Base-by-base conservation (phyloP, 2,797 vertebrate species). In the Acestrorhynchus altus region DNA sequence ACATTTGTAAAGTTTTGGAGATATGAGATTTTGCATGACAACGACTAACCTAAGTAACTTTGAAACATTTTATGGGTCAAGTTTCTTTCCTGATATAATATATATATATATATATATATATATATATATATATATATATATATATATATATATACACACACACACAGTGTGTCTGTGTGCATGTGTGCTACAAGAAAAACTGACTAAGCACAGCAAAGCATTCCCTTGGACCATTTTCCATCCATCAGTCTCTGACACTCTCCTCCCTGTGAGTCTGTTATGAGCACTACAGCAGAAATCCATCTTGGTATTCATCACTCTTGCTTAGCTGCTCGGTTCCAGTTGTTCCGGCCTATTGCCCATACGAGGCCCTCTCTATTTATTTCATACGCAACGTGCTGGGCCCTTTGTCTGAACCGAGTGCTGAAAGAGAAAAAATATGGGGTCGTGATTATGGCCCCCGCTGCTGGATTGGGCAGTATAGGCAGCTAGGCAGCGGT, bases 351-450 rank as follows among this genome's bases (percentile, higher is more conserved):
- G 77, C 64, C 72, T 54, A 63, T 83, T 74, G 69, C 57, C 40
- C 59, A 54, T 79, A 59, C 78, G 44, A 78, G 77, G 65, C 28
- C 57, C 47, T 35, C 39, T 73, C 64, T 74, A 70, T 81, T 83
- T 83, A 79, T 83, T 83, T 79, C 73, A 77, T 77, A 69, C 51
- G 8, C 31, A 42, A 46, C 83, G 79, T 74, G 81, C 83, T 85
- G 83, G 69, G 81, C 49, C 59, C 57, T 69, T 31, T 79, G 80
- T 74, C 68, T 56, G 79, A 86, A 69, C 61, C 61, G 78, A 82
- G 65, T 26, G 35, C 49, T 40, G 31, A 56, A 26, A 20, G 31
- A 24, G 69, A 10, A 47, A 40, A 28, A 77, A 26, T 39, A 24
- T 4, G 5, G 42, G 69, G 49, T 28, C 72, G 66, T 31, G 54